Conservation (phyloP, 2,888 invertebrate species). For the Eudasyphora cyanicolor region DNA sequence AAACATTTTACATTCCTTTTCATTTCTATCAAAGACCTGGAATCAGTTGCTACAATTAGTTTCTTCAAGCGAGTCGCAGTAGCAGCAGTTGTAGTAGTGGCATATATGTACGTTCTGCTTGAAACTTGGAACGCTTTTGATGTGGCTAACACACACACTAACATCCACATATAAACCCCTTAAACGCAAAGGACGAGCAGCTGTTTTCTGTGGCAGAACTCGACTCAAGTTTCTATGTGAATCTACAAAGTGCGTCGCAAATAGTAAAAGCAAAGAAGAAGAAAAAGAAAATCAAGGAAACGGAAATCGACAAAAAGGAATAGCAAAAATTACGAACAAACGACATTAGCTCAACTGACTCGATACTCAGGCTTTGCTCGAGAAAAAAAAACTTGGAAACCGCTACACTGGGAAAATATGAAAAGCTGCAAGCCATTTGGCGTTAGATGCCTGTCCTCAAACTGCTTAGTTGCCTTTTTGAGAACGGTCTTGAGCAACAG, state of each 20-base stretch:
- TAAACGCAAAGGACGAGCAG: not conserved
- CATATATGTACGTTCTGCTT: no score
- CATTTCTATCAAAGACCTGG: slow-evolving; percentile 51
- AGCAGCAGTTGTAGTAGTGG: not conserved
- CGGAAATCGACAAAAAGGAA: not conserved
- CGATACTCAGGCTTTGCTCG: not conserved
- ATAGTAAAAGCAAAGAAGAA: not conserved
- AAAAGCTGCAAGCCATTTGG: not conserved
- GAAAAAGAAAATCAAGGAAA: not conserved
- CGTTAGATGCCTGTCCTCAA: slow-evolving; percentile 10
- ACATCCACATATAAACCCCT: no score
- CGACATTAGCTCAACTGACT: not conserved
- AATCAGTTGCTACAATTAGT: slow-evolving; percentile 53
- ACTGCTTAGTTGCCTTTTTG: not conserved
- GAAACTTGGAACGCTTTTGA: slow-evolving; percentile 34
- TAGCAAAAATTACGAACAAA: slow-evolving; percentile 17
- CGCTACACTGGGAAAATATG: not conserved
- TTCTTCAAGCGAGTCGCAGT: slow-evolving; percentile 13
- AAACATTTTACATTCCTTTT: slow-evolving; percentile 45
- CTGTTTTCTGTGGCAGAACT: slow-evolving; percentile 8
- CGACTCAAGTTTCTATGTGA: not conserved
- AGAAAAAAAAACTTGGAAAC: not conserved
- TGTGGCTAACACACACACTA: not conserved
- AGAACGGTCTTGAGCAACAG: not conserved
- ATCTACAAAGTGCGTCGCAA: slow-evolving; percentile 6